Evolutionary conservation across 2,797 vertebrate species (phyloP).

Genomic region (Myoxocephalus aenaeus): DNA sequence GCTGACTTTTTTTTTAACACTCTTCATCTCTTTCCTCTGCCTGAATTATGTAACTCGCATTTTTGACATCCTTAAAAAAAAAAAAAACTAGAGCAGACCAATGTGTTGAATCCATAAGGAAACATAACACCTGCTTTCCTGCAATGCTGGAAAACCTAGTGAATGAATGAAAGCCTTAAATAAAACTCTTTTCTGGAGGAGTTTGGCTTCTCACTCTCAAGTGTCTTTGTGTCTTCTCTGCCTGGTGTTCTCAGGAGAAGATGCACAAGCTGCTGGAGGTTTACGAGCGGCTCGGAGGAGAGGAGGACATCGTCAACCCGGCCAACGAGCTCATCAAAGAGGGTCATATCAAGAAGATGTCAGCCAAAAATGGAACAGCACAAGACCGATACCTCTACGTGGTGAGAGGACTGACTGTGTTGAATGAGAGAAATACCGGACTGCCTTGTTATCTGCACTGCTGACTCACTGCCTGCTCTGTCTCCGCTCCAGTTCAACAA

Average conservation of each 20-base stretch:
- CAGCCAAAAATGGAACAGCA: conserved; percentile 94
- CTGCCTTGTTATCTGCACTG: not conserved
- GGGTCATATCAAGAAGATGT: conserved; percentile 97
- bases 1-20: conserved; percentile 39
- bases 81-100: conserved; percentile 14
- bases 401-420: conserved; percentile 83
- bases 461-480: not conserved
- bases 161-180: conserved; percentile 22
- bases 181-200: conserved; percentile 12
- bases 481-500: conserved; percentile 91
- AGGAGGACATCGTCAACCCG: conserved; percentile 97
- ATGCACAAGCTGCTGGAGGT: conserved; percentile 98
- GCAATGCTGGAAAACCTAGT: not conserved
- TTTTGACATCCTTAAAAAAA: conserved; percentile 18
- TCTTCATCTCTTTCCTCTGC: conserved; percentile 45
- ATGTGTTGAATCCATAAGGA: conserved; percentile 43
- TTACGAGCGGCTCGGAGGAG: conserved; percentile 93
- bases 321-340: conserved; percentile 98
- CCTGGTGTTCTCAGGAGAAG: conserved; percentile 87
- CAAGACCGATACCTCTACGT: conserved; percentile 97
- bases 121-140: conserved; percentile 20
- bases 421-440: not conserved
- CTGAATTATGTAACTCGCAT: conserved; percentile 10
- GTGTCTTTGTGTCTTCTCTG: conserved; percentile 7
- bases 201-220: not conserved